Percentiles rank a stretch among this genome's conserved stretches.
phyloP scores from a whole-genome alignment of 1,140 invertebrate genomes.

The Bombus huntii region DNA sequence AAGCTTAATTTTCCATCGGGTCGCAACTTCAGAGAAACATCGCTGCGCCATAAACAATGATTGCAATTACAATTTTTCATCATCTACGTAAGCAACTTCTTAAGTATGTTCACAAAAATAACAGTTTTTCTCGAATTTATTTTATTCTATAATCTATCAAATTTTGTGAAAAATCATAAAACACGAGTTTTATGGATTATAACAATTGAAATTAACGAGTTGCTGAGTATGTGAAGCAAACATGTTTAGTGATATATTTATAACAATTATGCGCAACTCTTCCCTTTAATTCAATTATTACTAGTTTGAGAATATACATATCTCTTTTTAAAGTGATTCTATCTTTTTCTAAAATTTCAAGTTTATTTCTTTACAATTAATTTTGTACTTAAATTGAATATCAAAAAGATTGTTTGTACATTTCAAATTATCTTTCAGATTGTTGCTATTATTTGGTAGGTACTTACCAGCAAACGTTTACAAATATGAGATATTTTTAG shows the following conservation, averaged over 20 bases:
- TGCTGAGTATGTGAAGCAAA: no score
- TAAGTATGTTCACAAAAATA: background rate
- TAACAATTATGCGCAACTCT: background rate
- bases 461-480: background rate
- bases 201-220: background rate
- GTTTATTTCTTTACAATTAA: background rate
- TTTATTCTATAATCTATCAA: background rate
- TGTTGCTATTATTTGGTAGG: background rate
- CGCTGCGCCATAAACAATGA: background rate
- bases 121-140: background rate
- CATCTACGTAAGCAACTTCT: background rate
- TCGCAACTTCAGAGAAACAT: conserved; percentile 29
- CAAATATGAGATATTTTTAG: background rate
- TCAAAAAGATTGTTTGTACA: background rate
- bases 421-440: background rate
- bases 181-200: background rate
- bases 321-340: background rate
- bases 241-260: background rate
- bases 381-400: conserved; percentile 16
- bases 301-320: background rate
- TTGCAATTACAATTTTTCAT: background rate
- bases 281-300: no score
- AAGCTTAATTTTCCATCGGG: conserved; percentile 20
- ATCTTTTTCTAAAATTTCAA: background rate
- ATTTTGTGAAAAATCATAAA: background rate